A percentile compares a stretch with the other conserved stretches of the same genome.
These are phyloP conservation scores for Hormiphora californensis DNA, from an alignment of 37 sponge, comb jelly and placozoan genomes.

Conservation along the genomic window DNA sequence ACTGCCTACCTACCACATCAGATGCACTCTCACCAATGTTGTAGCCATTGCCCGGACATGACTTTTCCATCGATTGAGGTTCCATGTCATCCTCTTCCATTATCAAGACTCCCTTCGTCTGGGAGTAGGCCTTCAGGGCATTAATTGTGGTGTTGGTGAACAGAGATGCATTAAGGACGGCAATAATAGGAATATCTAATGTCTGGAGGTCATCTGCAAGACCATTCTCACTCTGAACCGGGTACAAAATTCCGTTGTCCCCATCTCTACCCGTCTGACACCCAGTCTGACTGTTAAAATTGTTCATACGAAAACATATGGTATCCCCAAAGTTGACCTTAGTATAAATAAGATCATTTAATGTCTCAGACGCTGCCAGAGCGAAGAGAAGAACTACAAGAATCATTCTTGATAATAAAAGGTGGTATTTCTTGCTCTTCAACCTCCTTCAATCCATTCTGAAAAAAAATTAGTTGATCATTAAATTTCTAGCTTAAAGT, in stretches of 20 bases:
- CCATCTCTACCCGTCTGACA: conserved; percentile 52
- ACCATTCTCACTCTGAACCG: background rate
- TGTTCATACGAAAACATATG: conserved; percentile 31
- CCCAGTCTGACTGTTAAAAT: conserved; percentile 9
- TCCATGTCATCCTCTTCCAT: background rate
- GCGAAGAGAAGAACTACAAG: no score
- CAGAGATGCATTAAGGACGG: background rate
- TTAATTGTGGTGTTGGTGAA: background rate
- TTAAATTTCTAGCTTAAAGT: no score
- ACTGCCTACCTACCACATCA: background rate
- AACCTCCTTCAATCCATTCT: no score
- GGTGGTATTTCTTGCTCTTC: no score
- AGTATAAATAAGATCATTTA: conserved; percentile 22
- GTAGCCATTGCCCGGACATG: conserved; percentile 44
- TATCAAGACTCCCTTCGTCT: background rate
- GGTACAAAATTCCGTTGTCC: background rate
- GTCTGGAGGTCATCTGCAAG: background rate
- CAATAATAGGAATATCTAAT: background rate
- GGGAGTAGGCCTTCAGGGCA: background rate
- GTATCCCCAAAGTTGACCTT: background rate
- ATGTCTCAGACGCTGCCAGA: no score
- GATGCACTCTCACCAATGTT: background rate
- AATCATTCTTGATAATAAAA: no score
- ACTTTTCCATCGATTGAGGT: background rate
- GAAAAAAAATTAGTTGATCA: no score